These are phyloP conservation scores for Malachius bipustulatus DNA, from an alignment of 2,888 invertebrate genomes.

Conservation along the genomic window DNA sequence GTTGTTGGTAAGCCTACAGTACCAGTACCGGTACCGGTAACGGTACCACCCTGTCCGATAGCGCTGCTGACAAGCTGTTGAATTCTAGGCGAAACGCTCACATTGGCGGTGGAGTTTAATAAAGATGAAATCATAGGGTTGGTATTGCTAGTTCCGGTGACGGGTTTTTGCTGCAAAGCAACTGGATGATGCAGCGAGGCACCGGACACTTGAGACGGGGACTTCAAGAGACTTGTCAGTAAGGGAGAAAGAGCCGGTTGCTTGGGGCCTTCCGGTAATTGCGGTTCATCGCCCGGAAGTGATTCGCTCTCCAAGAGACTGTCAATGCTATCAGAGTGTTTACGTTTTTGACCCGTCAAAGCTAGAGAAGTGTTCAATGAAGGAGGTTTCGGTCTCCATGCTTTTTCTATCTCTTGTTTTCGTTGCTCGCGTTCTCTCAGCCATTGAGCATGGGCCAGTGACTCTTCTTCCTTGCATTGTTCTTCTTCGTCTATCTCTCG, in stretches of 20 bases:
- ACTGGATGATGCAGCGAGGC: conserved; percentile 36
- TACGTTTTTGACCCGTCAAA: conserved; percentile 30
- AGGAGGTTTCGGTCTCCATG: conserved; percentile 43
- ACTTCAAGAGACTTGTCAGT: conserved; percentile 71
- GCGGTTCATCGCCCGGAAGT: conserved; percentile 26
- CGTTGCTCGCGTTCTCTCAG: conserved; percentile 54
- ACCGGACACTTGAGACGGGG: conserved; percentile 44
- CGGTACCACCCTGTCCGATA: conserved; percentile 31
- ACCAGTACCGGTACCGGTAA: conserved; percentile 4
- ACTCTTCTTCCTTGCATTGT: conserved; percentile 56
- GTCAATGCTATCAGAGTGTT: conserved; percentile 33
- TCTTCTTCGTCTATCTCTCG: conserved; percentile 60
- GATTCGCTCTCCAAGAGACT: conserved; percentile 27
- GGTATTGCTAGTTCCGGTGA: conserved; percentile 21
- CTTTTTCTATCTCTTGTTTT: conserved; percentile 47
- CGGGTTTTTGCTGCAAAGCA: conserved; percentile 35
- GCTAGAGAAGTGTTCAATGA: not conserved
- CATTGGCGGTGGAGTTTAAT: conserved; percentile 30
- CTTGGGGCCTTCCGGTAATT: conserved; percentile 22
- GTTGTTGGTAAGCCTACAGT: conserved; percentile 18
- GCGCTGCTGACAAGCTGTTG: conserved; percentile 41
- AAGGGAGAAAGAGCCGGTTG: conserved; percentile 56
- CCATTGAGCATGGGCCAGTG: conserved; percentile 48
- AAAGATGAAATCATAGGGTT: conserved; percentile 45
- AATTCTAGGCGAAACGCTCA: conserved; percentile 37